phyloP scores from a whole-genome alignment of 2,888 invertebrate genomes.

The Alloscopus bannaensis region DNA sequence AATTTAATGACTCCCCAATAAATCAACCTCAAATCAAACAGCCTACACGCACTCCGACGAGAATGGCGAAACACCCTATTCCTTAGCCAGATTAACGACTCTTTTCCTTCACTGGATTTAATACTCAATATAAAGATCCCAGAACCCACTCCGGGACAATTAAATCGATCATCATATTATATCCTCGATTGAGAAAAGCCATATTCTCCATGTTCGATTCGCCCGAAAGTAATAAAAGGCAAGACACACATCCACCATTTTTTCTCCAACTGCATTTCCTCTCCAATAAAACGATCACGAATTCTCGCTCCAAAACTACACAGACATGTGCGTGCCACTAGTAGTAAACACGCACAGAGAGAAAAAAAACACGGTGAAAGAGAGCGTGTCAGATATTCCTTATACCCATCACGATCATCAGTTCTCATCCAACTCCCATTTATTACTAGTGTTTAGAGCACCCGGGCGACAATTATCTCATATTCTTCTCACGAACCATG shows the following conservation, averaged over 20 bases:
- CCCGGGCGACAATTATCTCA: slow-evolving; percentile 67
- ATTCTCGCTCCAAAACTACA: too few species aligned
- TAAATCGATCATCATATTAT: slow-evolving; percentile 58
- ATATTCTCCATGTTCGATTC: slow-evolving; percentile 51
- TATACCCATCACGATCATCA: slow-evolving; percentile 37
- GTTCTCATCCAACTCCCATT: slow-evolving; percentile 42
- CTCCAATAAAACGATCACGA: too few species aligned
- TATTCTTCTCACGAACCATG: slow-evolving; percentile 64
- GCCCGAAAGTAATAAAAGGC: slow-evolving; percentile 60
- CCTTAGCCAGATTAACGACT: slow-evolving; percentile 15
- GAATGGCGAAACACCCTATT: too few species aligned
- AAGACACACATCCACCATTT: slow-evolving; percentile 4
- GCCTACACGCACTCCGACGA: too few species aligned
- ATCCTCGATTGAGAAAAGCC: slow-evolving; percentile 32
- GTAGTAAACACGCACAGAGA: too few species aligned
- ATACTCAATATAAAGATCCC: slow-evolving; percentile 14
- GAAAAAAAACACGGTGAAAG: too few species aligned
- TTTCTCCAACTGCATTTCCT: slow-evolving; percentile 26
- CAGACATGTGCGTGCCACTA: too few species aligned
- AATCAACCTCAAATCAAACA: slow-evolving; percentile 55
- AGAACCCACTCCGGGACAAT: slow-evolving; percentile 59
- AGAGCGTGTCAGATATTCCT: too few species aligned
- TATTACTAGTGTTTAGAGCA: slow-evolving; percentile 60
- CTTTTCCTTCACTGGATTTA: neutral
- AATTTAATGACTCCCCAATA: slow-evolving; percentile 57